Evolutionary conservation across 2,113 vertebrate species (phyloP).

Genomic region (Lepus timidus): DNA sequence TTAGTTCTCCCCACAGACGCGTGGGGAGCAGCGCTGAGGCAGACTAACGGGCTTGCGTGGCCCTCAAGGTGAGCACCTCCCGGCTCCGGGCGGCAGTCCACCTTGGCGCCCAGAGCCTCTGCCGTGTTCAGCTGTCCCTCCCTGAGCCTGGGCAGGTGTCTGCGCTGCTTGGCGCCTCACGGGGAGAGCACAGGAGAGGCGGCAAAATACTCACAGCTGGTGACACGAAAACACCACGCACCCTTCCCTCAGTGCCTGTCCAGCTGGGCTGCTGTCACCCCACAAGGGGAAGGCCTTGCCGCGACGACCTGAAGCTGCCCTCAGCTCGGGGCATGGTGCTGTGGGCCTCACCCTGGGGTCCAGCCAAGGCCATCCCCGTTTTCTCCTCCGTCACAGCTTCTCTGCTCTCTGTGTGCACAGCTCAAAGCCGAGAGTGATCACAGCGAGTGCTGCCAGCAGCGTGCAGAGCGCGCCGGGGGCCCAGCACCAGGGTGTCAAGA

Average conservation of each 20-base stretch:
- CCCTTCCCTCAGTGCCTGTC: neutral
- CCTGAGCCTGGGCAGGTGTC: too few species aligned
- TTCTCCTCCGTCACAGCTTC: neutral
- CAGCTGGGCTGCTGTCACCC: neutral
- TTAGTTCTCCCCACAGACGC: neutral
- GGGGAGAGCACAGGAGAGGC: neutral
- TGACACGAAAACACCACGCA: neutral
- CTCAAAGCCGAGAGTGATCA: neutral
- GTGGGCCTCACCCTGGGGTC: neutral
- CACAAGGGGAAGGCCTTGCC: neutral
- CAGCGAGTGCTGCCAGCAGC: neutral
- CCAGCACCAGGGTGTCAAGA: neutral
- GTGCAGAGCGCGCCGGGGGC: neutral
- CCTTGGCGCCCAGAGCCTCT: too few species aligned
- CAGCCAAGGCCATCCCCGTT: neutral
- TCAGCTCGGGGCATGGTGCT: neutral
- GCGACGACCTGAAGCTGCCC: neutral
- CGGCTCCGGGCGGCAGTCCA: too few species aligned
- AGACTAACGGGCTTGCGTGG: neutral
- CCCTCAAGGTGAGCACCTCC: neutral
- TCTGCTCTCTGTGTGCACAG: neutral
- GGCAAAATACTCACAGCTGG: neutral
- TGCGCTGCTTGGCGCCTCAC: too few species aligned
- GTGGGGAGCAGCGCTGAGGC: rapidly evolving
- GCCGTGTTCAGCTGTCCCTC: too few species aligned